Conservation (phyloP, 2,797 vertebrate genomes). For the Karalla daura region DNA sequence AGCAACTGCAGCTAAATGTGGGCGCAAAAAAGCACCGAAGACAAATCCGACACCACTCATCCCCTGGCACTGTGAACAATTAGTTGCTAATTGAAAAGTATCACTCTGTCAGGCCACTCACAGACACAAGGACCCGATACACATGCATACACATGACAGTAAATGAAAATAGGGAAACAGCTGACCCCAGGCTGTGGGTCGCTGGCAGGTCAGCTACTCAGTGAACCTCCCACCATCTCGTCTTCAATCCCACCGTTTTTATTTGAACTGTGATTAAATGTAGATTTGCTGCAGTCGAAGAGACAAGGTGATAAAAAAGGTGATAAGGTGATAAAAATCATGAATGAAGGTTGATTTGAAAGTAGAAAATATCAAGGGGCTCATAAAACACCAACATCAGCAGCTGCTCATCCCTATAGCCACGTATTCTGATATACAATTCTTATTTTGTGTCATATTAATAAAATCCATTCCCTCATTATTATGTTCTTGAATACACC, state of each 20-base stretch:
- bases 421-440: neutral
- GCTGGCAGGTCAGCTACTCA: slow-evolving; percentile 85
- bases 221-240: slow-evolving; percentile 54
- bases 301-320: no score
- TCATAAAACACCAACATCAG: slow-evolving; percentile 33
- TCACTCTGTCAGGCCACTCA: slow-evolving; percentile 25
- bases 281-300: slow-evolving; percentile 57
- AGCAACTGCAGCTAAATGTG: neutral
- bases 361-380: slow-evolving; percentile 44
- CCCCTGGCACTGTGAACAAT: neutral
- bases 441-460: neutral
- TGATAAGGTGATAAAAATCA: slow-evolving; percentile 45
- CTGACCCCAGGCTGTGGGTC: slow-evolving; percentile 88
- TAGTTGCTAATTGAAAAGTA: slow-evolving; percentile 12
- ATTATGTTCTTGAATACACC: neutral
- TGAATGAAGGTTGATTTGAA: slow-evolving; percentile 38
- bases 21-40: neutral
- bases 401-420: neutral
- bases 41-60: neutral
- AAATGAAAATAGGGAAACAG: slow-evolving; percentile 87
- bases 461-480: neutral
- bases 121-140: slow-evolving; percentile 62
- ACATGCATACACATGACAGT: slow-evolving; percentile 76
- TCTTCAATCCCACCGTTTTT: slow-evolving; percentile 35
- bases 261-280: slow-evolving; percentile 62